A percentile compares a stretch with the other conserved stretches of the same genome.
phyloP scores from a whole-genome alignment of 2,888 invertebrate species.

The Apotomis capreana region DNA sequence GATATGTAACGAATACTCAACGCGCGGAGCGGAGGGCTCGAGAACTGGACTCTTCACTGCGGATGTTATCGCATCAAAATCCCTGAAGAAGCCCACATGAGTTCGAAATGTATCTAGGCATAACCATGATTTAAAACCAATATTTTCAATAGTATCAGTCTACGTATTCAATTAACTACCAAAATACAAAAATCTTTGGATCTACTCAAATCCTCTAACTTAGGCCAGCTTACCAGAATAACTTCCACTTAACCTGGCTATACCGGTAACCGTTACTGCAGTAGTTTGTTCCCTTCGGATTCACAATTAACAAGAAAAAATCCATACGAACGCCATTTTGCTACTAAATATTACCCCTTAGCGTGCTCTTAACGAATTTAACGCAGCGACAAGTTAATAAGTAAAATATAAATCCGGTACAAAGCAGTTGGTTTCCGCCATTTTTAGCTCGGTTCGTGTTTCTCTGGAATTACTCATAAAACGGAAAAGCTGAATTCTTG shows the following conservation, averaged over 20 bases:
- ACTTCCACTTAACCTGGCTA: constrained; percentile 65
- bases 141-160: too few species aligned
- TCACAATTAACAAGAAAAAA: constrained; percentile 59
- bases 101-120: too few species aligned
- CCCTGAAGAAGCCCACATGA: too few species aligned
- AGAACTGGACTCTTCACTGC: too few species aligned
- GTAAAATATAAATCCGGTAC: constrained; percentile 19
- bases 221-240: constrained; percentile 50
- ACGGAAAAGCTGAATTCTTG: constrained; percentile 10
- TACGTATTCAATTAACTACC: too few species aligned
- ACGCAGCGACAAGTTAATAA: constrained; percentile 33
- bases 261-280: constrained; percentile 61
- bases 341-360: constrained; percentile 30
- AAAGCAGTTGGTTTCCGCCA: constrained; percentile 8
- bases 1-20: too few species aligned
- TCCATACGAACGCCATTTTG: constrained; percentile 40
- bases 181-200: not conserved
- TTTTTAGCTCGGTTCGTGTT: constrained; percentile 26
- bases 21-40: too few species aligned
- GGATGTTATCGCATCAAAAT: too few species aligned
- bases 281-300: constrained; percentile 53
- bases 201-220: constrained; percentile 34
- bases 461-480: constrained; percentile 14
- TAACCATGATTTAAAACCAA: too few species aligned
- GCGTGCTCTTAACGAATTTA: constrained; percentile 31